Conservation (phyloP, 2,797 vertebrate species). For the Leptodactylus fallax region DNA sequence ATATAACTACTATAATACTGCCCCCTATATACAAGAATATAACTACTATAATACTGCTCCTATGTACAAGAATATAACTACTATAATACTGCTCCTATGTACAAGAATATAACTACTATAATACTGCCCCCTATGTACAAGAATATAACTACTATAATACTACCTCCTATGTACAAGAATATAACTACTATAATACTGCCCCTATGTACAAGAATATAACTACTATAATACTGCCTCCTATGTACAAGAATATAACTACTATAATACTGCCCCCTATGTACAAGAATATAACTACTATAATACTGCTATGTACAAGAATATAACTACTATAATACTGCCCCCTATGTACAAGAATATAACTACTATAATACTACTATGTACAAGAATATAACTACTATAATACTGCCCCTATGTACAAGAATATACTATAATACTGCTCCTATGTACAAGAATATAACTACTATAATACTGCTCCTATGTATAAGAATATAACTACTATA, state of each 20-base stretch:
- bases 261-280: too few species aligned
- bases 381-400: too few species aligned
- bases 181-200: constrained; percentile 1
- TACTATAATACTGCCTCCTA: background rate
- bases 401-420: too few species aligned
- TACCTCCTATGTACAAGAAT: background rate
- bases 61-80: constrained; percentile 13
- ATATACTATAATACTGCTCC: background rate
- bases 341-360: too few species aligned
- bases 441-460: too few species aligned
- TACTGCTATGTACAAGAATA: too few species aligned
- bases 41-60: constrained; percentile 4
- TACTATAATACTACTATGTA: too few species aligned
- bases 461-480: too few species aligned
- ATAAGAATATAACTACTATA: too few species aligned
- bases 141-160: constrained; percentile 17
- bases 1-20: constrained; percentile 3
- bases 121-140: background rate
- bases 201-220: constrained; percentile 12
- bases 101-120: background rate
- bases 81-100: background rate
- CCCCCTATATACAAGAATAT: background rate
- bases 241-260: too few species aligned
- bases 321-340: too few species aligned
- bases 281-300: too few species aligned